phyloP scores from a whole-genome alignment of 2,797 vertebrate species.

The Alca torda region DNA sequence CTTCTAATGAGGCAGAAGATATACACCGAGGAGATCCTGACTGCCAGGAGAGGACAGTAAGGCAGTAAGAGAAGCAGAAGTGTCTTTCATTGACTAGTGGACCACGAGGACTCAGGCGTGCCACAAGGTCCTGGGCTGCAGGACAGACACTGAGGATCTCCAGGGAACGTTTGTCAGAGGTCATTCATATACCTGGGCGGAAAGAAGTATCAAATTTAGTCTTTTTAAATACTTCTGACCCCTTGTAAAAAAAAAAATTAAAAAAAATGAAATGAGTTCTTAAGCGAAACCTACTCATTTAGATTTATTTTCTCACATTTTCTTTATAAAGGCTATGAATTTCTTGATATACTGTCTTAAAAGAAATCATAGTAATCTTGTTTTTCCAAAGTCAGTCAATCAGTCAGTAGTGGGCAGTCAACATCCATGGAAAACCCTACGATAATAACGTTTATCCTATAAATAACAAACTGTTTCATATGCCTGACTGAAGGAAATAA shows the following conservation, averaged over 20 bases:
- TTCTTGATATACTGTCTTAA: not conserved
- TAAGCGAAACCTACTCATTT: not conserved
- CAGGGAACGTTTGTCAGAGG: not conserved
- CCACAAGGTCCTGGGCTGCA: not conserved
- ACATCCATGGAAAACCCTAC: not conserved
- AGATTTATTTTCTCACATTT: not conserved
- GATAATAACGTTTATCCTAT: not conserved
- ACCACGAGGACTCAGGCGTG: not conserved
- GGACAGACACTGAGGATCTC: not conserved
- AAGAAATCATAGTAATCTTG: not conserved
- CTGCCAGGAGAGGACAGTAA: not conserved
- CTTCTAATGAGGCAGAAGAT: not conserved
- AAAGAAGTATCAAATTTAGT: not conserved
- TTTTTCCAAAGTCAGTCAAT: not conserved
- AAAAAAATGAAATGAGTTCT: not conserved
- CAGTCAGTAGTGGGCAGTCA: conserved; percentile 10
- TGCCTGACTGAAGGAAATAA: conserved; percentile 19
- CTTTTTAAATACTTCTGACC: not conserved
- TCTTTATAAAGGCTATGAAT: not conserved
- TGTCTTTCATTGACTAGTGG: not conserved
- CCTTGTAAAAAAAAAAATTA: not conserved
- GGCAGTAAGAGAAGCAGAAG: not conserved
- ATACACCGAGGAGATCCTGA: not conserved
- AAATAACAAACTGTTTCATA: not conserved
- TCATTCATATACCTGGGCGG: fast-evolving